Conservation (phyloP, 2,888 invertebrate genomes). For the Epirrhoe alternata region DNA sequence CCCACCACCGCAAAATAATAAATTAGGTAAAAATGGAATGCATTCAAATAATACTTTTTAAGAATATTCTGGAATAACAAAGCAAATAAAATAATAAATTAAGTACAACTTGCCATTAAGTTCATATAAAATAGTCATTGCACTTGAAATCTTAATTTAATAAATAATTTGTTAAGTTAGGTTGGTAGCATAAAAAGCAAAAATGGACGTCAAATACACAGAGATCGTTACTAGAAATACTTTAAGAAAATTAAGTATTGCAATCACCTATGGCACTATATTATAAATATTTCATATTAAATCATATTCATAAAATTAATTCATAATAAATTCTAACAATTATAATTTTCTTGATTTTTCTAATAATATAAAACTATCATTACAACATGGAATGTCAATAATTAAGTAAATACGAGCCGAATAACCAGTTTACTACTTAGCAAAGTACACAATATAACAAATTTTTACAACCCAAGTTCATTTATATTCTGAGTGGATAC, state of each 20-base stretch:
- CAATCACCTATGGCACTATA: slow-evolving; percentile 75
- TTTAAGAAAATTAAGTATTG: slow-evolving; percentile 48
- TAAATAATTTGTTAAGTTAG: slow-evolving; percentile 20
- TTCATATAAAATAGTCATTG: slow-evolving; percentile 35
- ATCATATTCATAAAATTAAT: slow-evolving; percentile 49
- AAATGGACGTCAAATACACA: slow-evolving; percentile 57
- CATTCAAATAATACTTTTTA: slow-evolving; percentile 40
- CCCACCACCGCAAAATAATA: slow-evolving; percentile 66
- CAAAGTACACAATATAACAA: slow-evolving; percentile 47
- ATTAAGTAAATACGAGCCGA: slow-evolving; percentile 48
- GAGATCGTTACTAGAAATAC: slow-evolving; percentile 58
- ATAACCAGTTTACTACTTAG: slow-evolving; percentile 47
- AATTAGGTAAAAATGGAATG: slow-evolving; percentile 49
- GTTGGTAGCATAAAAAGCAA: slow-evolving; percentile 27
- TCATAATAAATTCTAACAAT: slow-evolving; percentile 48
- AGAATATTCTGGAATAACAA: slow-evolving; percentile 3
- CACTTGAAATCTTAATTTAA: slow-evolving; percentile 45
- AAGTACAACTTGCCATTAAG: slow-evolving; percentile 1
- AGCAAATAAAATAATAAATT: not conserved
- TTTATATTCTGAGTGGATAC: slow-evolving; percentile 19
- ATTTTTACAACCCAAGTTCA: slow-evolving; percentile 53
- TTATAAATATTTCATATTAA: slow-evolving; percentile 49
- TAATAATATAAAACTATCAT: slow-evolving; percentile 30
- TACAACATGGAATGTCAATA: slow-evolving; percentile 57
- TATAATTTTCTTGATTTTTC: slow-evolving; percentile 36